A percentile compares a stretch with the other conserved stretches of the same genome.
Conservation (phyloP, 2,888 invertebrate species). For the Empis stercorea region DNA sequence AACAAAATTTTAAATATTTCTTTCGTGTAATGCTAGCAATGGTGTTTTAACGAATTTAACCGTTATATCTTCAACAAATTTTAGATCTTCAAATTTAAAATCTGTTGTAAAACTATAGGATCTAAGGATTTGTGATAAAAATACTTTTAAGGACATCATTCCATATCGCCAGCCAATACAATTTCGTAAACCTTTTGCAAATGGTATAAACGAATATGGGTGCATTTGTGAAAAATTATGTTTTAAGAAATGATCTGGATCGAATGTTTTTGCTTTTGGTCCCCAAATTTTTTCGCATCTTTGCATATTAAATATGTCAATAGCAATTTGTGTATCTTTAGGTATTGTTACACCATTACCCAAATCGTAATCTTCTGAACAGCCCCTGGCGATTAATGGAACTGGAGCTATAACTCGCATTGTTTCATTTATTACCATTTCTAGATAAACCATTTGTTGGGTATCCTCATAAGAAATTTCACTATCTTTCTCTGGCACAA, state of each 20-base stretch:
- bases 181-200: constrained; percentile 32
- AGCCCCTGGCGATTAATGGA: constrained; percentile 25
- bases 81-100: constrained; percentile 25
- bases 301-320: constrained; percentile 30
- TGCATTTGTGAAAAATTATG: constrained; percentile 12
- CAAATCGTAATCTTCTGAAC: constrained; percentile 19
- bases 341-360: constrained; percentile 26
- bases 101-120: constrained; percentile 18
- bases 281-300: constrained; percentile 30
- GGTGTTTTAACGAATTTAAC: constrained; percentile 25
- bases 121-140: constrained; percentile 16
- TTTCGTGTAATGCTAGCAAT: constrained; percentile 18
- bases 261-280: constrained; percentile 25
- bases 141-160: constrained; percentile 25
- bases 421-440: constrained; percentile 28
- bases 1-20: constrained; percentile 9
- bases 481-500: constrained; percentile 19
- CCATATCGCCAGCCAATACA: constrained; percentile 33
- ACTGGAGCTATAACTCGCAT: constrained; percentile 29
- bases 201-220: constrained; percentile 30
- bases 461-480: constrained; percentile 23
- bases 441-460: constrained; percentile 27
- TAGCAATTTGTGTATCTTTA: constrained; percentile 25
- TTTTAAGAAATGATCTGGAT: constrained; percentile 28
- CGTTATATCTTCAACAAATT: constrained; percentile 28